phyloP scores from a whole-genome alignment of 2,113 vertebrate species.

The Sardina pilchardus region DNA sequence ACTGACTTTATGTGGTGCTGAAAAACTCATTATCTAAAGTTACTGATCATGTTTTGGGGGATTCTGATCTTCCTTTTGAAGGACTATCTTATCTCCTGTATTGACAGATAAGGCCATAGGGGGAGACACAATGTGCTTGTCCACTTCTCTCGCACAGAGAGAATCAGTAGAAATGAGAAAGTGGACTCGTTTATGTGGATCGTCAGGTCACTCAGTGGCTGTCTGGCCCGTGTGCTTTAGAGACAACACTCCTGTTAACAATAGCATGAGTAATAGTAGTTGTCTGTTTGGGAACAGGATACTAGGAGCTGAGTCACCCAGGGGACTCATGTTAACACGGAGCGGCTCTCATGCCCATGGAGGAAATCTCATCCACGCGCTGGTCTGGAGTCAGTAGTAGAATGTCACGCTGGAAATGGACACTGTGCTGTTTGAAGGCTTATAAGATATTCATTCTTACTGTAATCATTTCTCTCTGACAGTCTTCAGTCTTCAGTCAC shows the following conservation, averaged over 20 bases:
- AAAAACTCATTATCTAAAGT: neutral
- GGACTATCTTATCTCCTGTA: no score
- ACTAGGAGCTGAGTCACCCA: neutral
- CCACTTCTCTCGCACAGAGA: neutral
- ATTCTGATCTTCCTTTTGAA: no score
- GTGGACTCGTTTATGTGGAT: neutral
- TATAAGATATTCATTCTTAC: neutral
- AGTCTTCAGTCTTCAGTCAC: neutral
- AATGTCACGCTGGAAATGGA: neutral
- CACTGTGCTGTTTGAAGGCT: neutral
- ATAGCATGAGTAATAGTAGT: neutral
- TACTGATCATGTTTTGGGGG: no score
- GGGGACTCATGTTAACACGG: conserved; percentile 12
- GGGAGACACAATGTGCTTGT: neutral
- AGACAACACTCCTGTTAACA: neutral
- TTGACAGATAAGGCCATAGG: neutral
- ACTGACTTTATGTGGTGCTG: neutral
- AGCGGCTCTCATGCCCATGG: neutral
- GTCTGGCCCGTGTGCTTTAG: neutral
- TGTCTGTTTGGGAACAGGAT: conserved; percentile 9
- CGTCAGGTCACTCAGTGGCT: neutral
- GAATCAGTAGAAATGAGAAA: neutral
- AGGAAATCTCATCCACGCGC: neutral
- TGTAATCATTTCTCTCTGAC: neutral
- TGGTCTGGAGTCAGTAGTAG: neutral